Evolutionary conservation across 2,888 invertebrate genomes (phyloP), one percentile per base, ranked within the genome.

Genomic region (Drosophila ustulata): DNA sequence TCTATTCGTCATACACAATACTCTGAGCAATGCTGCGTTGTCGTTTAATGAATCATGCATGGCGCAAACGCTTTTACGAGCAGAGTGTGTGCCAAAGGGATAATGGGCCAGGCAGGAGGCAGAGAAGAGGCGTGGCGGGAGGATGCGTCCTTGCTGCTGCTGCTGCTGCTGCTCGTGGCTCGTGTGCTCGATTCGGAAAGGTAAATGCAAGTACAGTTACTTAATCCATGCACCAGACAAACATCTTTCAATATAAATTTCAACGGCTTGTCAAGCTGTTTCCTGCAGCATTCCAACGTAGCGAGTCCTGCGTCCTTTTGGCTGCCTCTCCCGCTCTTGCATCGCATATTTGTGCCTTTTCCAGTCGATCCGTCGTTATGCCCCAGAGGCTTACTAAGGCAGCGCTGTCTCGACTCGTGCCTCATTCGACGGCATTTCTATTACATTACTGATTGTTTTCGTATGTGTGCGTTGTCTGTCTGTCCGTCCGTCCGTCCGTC

Each of bases 201-300:
- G n/a, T 39, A 47, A 55, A 43, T 55, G 39, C 70, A 28, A 39
- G 4, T 53, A 39, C 67, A 73, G 73, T 73, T 78, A 70, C 73
- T 73, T 80, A 78, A 85, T 85, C 83, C 86, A 63, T 55, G 67
- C 71, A 62, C 58, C 81, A 65, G 65, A 76, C 71, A 75, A 89
- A 82, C 84, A 89, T 85, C 82, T 84, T 85, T 87, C 88, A 87
- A 85, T 85, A 89, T 89, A 82, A 88, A 84, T 85, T 85, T 85
- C 85, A 89, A 87, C 82, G 80, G 89, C 89, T 84, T 85, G 89
- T 89, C 85, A 85, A 88, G 84, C 75, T 77, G 87, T 74, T 87
- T 86, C 79, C 85, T 72, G 68, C 68, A 51, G 70, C 66, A 62
- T 61, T 69, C n/a, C 49, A 41, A 26, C 51, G 23, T 30, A 9